Conservation (phyloP, 1,140 invertebrate species). For the Leucophenga varia region DNA sequence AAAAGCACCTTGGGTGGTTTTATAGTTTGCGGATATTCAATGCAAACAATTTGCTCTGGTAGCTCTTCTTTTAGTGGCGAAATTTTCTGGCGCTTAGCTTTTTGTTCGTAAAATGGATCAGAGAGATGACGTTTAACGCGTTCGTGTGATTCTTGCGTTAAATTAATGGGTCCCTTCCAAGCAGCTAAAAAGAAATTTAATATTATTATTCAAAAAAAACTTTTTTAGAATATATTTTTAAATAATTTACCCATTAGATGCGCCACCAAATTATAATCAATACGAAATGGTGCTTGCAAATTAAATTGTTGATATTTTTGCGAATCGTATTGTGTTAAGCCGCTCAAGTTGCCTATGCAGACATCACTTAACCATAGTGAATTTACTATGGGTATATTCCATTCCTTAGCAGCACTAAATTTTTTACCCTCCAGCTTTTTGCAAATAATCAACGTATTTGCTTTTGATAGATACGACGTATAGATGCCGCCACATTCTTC, state of each 20-base stretch:
- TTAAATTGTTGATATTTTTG: constrained; percentile 87
- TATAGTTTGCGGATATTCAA: constrained; percentile 55
- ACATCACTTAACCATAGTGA: constrained; percentile 92
- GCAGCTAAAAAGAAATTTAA: constrained; percentile 63
- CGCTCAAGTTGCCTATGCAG: constrained; percentile 83
- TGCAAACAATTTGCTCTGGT: constrained; percentile 46
- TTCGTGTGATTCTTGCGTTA: constrained; percentile 83
- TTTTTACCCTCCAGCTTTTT: constrained; percentile 83
- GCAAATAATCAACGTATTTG: constrained; percentile 73
- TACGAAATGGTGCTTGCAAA: constrained; percentile 75
- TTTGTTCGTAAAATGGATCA: constrained; percentile 58
- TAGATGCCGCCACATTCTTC: constrained; percentile 80
- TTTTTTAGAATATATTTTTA: background rate
- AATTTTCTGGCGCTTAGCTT: constrained; percentile 60
- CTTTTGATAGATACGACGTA: constrained; percentile 72
- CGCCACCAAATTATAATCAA: constrained; percentile 83
- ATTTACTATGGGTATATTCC: constrained; percentile 85
- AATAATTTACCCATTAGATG: constrained; percentile 83
- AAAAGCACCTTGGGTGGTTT: constrained; percentile 64
- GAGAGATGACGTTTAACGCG: constrained; percentile 68
- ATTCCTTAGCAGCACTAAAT: constrained; percentile 86
- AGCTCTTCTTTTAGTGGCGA: constrained; percentile 45
- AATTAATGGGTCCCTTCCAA: constrained; percentile 89
- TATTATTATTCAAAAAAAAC: background rate
- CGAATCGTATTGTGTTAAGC: constrained; percentile 77